Base-by-base conservation (phyloP, 2,888 invertebrate genomes). In the Blastobasis adustella region DNA sequence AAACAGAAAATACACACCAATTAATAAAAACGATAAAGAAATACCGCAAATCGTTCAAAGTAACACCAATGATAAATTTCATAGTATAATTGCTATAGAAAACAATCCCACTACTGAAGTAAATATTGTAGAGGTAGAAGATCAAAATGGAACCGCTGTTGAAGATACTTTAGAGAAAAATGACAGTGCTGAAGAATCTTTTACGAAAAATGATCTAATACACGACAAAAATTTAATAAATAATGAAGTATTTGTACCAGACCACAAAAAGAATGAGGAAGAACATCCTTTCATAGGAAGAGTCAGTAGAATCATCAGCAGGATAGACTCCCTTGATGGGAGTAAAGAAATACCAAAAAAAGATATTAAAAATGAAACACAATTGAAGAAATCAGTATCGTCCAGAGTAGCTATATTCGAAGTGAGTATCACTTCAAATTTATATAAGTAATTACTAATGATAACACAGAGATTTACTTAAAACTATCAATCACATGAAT, bases 351-450 rank as follows among this genome's bases (percentile, higher is more conserved):
- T 58, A 36, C 56, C 54, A 6, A 67, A 68, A 49, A 61, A 61
- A 6, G 64, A 68, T 37, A 45, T 54, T 1, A 53, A 53, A 3
- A 62, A 68, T 6, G 70, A 73, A 9, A 48, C 74, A 8, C 76
- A 74, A 2, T 75, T 67, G 53, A 73, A 74, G 44, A 75, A 70
- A 46, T 72, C 77, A 0, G 73, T 87, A 1, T 54, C 77, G 37
- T 76, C 83, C 0, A 85, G 78, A 65, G 80, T 87, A 46, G 82
- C 85, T 39, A 66, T 85, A 62, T 87, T 85, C 67, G 86, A 87
- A 72, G 86, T 82, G 71, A 78, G 64, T 45, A 41, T 39, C 37
- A 46, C 23, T 23, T 23, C 3, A 23, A 23, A 23, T 23, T 23
- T 23, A 2, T 23, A 23, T 23, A 23, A 23, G 23, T 23, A 23